Evolutionary conservation across 37 sponge, comb jelly and placozoan genomes (phyloP), one percentile per base, ranked within the genome.

Genomic region (Diacarnus erythraeanus): DNA sequence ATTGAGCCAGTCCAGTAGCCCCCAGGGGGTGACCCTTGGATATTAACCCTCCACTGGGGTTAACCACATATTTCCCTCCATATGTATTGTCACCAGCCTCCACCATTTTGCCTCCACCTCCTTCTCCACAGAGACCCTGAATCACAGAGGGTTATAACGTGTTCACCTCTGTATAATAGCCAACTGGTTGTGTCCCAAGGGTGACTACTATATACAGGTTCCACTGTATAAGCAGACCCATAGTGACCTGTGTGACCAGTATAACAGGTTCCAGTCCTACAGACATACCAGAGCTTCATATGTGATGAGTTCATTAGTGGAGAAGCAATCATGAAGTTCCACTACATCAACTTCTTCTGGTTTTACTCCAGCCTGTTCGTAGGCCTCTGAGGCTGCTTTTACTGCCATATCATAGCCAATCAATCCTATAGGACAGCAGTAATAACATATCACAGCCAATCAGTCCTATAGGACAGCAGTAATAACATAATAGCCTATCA

Each of bases 1-100:
- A 91, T 56, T 91, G 91, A 35, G 91, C 91, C 25, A 91, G n/a
- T 26, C 91, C 91, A 9, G 87, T 87, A 21, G 91, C 91, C 33
- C 91, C 91, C 23, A 91, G 80, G 18, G 91, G 91, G 76, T 91
- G 91, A 5, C 91, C 91, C 58, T 91, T 91, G 35, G 91, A 91
- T 15, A 91, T 91, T 54, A 91, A 58, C 1, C 91, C 91, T 34
- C 91, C 91, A 65, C 87, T 78, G 51, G 91, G 91, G 66, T 91
- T 91, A 54, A 91, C 84, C 33, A 91, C 91, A 73, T 74, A 91
- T 30, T 59, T 60, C 18, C 91, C 91, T 2, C 91, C 91, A 36
- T 91, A 91, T 2, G 91, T 91, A 35, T 80, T 81, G 44, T 91
- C 71, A 3, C 91, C 91, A 26, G 34, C 33, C 29, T 82, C 83